Percentiles rank a stretch among this genome's conserved stretches.
phyloP scores from a whole-genome alignment of 1,140 invertebrate species.

The Pectinophora gossypiella region DNA sequence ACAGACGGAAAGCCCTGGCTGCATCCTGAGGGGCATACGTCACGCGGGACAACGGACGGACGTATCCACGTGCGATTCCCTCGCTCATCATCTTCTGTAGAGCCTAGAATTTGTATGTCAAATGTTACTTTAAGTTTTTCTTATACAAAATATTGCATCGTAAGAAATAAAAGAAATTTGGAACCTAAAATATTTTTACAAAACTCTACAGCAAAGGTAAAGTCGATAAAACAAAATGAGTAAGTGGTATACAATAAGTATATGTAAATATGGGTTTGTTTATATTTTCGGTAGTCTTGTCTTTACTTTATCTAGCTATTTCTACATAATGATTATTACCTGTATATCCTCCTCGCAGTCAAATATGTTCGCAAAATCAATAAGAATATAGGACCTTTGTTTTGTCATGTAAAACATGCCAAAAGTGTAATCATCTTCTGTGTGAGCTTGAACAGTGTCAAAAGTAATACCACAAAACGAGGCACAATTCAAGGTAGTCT shows the following conservation, averaged over 20 bases:
- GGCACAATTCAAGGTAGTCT: slow-evolving; percentile 81
- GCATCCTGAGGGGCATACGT: slow-evolving; percentile 65
- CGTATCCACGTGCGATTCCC: slow-evolving; percentile 77
- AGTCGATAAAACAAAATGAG: too few species aligned
- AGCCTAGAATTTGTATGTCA: too few species aligned
- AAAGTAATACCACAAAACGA: slow-evolving; percentile 81
- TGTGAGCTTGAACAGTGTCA: background rate
- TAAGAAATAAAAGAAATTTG: too few species aligned
- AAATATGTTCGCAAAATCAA: slow-evolving; percentile 33
- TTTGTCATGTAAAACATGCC: slow-evolving; percentile 23
- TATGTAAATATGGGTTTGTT: too few species aligned
- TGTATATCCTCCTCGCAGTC: slow-evolving; percentile 14
- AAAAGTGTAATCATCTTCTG: background rate
- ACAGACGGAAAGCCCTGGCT: slow-evolving; percentile 68
- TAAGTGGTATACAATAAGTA: too few species aligned
- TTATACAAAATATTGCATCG: too few species aligned
- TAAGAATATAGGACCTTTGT: slow-evolving; percentile 15
- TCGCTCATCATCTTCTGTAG: slow-evolving; percentile 61
- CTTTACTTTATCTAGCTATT: too few species aligned
- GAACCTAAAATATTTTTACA: too few species aligned
- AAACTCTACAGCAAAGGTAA: too few species aligned
- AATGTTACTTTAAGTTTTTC: too few species aligned
- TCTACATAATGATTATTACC: slow-evolving; percentile 18
- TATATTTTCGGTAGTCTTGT: too few species aligned
- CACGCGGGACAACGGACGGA: slow-evolving; percentile 70